Percentiles rank a stretch among this genome's conserved stretches.
phyloP scores from a whole-genome alignment of 2,113 vertebrate genomes.

The Chloropsis hardwickii region DNA sequence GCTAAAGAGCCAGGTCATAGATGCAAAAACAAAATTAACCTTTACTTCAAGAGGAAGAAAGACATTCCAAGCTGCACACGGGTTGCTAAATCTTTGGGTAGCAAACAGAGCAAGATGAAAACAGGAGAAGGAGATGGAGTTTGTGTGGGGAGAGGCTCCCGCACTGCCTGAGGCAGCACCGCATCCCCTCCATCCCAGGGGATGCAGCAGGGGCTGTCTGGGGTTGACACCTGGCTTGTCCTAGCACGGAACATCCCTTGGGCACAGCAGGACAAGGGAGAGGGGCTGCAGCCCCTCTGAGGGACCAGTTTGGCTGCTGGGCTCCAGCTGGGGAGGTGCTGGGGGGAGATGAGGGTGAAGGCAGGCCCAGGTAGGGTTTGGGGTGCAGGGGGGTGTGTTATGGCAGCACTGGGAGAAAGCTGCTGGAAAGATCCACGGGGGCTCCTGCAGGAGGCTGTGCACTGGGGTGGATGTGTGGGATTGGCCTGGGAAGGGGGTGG shows the following conservation, averaged over 20 bases:
- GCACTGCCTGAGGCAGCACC: rapidly evolving
- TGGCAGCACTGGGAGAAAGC: not conserved
- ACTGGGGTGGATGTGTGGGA: rapidly evolving
- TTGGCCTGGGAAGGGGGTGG: not conserved
- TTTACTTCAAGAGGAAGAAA: not conserved
- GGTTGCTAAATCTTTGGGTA: not conserved
- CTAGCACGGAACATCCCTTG: rapidly evolving
- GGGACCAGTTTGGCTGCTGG: not conserved
- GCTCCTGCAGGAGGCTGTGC: not conserved
- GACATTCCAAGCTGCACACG: rapidly evolving
- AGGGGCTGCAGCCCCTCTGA: not conserved
- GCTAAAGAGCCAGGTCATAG: not conserved
- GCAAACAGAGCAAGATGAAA: not conserved
- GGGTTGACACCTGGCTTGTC: rapidly evolving
- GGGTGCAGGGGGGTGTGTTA: not conserved
- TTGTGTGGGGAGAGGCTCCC: not conserved
- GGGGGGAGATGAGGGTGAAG: not conserved
- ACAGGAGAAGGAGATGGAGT: not conserved
- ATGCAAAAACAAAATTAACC: not conserved
- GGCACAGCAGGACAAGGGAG: rapidly evolving
- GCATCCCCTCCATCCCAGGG: not conserved
- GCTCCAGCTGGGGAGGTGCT: not conserved
- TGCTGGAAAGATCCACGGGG: not conserved
- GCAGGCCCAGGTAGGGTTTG: rapidly evolving
- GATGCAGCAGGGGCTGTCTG: rapidly evolving